Evolutionary conservation across 2,797 vertebrate genomes (phyloP).

Genomic region (Ara ararauna): DNA sequence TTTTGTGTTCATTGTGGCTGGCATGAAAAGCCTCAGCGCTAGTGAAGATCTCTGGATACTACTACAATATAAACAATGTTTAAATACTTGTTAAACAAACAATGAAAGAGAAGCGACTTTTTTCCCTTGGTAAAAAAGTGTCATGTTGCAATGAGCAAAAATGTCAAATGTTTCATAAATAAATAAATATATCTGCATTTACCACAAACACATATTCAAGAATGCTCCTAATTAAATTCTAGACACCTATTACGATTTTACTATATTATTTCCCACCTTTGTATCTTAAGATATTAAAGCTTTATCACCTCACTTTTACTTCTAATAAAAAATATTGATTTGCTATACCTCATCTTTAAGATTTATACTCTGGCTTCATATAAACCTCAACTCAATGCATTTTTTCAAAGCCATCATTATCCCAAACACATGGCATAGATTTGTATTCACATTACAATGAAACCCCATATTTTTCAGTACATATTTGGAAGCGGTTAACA

Average conservation of each 20-base stretch:
- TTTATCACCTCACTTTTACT: neutral
- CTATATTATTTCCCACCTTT: neutral
- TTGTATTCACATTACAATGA: neutral
- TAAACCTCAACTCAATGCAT: constrained; percentile 1
- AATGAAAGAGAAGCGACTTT: neutral
- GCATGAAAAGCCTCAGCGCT: neutral
- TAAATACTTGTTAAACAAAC: neutral
- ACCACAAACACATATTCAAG: neutral
- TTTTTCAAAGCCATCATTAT: constrained; percentile 32
- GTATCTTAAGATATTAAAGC: neutral
- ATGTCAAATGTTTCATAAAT: neutral
- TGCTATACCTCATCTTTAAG: neutral
- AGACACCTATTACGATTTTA: neutral
- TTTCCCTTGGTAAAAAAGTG: neutral
- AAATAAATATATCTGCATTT: neutral
- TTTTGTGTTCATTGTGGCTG: neutral
- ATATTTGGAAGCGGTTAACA: neutral
- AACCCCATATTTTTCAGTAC: neutral
- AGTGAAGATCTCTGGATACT: neutral
- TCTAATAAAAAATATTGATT: constrained; percentile 18
- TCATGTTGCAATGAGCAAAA: neutral
- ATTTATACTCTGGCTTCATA: neutral
- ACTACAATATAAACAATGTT: neutral
- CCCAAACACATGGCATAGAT: neutral
- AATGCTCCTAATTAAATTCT: neutral